Conservation (phyloP, 2,113 vertebrate species). For the Globicephala melas region DNA sequence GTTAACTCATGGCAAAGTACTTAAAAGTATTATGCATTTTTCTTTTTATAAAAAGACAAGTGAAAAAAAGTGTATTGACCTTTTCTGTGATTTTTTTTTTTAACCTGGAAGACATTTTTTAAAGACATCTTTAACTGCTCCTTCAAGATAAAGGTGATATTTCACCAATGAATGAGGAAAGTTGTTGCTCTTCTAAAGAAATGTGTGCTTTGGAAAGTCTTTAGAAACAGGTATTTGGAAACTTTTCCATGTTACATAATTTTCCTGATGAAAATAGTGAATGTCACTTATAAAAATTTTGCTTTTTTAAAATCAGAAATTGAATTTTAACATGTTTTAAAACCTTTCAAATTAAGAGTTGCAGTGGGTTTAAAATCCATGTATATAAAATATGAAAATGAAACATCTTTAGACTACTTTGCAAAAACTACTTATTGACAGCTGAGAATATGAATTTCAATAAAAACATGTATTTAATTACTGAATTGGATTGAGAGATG, state of each 20-base stretch:
- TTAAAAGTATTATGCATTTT: neutral
- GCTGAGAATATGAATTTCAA: neutral
- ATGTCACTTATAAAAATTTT: neutral
- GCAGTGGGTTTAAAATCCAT: neutral
- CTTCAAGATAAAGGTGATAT: constrained; percentile 1
- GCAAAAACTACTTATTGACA: neutral
- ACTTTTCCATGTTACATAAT: neutral
- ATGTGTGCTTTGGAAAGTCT: neutral
- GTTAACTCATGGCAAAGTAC: neutral
- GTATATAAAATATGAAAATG: neutral
- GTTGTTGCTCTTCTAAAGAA: constrained; percentile 7
- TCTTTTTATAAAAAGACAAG: neutral
- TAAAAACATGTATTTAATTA: neutral
- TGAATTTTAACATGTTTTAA: neutral
- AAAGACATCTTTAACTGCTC: neutral
- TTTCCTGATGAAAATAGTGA: neutral
- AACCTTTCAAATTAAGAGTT: neutral
- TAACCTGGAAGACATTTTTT: neutral
- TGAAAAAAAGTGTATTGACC: neutral
- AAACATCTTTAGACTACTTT: neutral
- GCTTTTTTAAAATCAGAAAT: neutral
- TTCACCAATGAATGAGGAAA: constrained; percentile 11
- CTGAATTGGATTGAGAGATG: neutral
- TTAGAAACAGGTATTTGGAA: constrained; percentile 15
- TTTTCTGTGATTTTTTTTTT: constrained; percentile 1